These are phyloP conservation scores for Cephalopterus ornatus DNA, from an alignment of 2,113 vertebrate genomes.

Conservation along the genomic window DNA sequence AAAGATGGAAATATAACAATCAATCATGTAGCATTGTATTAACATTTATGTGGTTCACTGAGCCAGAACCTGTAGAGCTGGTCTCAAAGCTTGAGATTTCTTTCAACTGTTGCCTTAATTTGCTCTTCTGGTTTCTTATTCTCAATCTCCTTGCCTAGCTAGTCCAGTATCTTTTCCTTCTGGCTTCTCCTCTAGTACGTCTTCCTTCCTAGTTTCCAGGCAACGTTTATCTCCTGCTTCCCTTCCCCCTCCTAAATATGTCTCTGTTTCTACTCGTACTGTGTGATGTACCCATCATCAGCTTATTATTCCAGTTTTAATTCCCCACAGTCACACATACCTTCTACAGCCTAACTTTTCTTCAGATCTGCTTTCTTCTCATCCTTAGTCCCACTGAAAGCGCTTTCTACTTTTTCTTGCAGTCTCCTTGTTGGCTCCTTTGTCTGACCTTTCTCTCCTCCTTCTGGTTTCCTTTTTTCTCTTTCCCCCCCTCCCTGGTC, in stretches of 20 bases:
- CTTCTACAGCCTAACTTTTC: neutral
- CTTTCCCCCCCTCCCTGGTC: neutral
- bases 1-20: neutral
- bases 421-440: conserved; percentile 24
- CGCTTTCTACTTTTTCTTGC: conserved; percentile 26
- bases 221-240: neutral
- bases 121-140: conserved; percentile 18
- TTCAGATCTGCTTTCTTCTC: conserved; percentile 26
- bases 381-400: conserved; percentile 6
- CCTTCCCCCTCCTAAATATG: neutral
- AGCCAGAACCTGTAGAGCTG: neutral
- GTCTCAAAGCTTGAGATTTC: neutral
- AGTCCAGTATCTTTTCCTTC: conserved; percentile 10
- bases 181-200: conserved; percentile 25
- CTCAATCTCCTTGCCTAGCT: neutral
- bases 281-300: conserved; percentile 30
- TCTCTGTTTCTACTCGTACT: conserved; percentile 39
- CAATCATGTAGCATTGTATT: neutral
- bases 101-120: conserved; percentile 6
- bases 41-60: neutral
- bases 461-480: neutral
- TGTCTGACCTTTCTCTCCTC: neutral
- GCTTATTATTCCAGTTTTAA: neutral
- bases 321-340: neutral
- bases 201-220: conserved; percentile 17